phyloP scores from a whole-genome alignment of 2,113 vertebrate genomes.

The Grus americana region DNA sequence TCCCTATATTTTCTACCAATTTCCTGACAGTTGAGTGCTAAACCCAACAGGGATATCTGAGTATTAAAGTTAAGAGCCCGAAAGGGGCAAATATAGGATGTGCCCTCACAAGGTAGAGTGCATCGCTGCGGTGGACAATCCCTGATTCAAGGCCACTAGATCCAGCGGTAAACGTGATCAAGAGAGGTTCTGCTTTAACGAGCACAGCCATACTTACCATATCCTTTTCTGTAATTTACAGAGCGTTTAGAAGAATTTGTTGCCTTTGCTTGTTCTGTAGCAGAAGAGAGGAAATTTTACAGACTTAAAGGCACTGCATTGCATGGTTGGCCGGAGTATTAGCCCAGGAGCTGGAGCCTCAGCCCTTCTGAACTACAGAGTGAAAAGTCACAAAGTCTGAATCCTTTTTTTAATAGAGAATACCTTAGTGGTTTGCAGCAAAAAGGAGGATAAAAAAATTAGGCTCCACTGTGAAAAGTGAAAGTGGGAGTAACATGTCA shows the following conservation, averaged over 20 bases:
- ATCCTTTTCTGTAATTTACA: neutral
- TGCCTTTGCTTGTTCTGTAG: neutral
- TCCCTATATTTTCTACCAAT: neutral
- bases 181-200: neutral
- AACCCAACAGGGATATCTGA: neutral
- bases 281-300: neutral
- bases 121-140: neutral
- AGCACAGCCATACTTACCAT: neutral
- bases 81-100: neutral
- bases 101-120: neutral
- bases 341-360: neutral
- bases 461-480: neutral
- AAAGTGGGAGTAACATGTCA: constrained; percentile 26
- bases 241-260: neutral
- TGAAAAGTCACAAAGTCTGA: constrained; percentile 7
- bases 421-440: neutral
- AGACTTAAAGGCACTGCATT: neutral
- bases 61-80: neutral
- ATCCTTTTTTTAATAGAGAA: neutral
- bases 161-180: neutral
- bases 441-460: neutral
- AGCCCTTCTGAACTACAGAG: neutral
- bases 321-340: neutral
- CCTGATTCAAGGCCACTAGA: neutral
- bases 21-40: neutral